Evolutionary conservation across 2,113 vertebrate genomes (phyloP).

Genomic region (Clarias gariepinus): DNA sequence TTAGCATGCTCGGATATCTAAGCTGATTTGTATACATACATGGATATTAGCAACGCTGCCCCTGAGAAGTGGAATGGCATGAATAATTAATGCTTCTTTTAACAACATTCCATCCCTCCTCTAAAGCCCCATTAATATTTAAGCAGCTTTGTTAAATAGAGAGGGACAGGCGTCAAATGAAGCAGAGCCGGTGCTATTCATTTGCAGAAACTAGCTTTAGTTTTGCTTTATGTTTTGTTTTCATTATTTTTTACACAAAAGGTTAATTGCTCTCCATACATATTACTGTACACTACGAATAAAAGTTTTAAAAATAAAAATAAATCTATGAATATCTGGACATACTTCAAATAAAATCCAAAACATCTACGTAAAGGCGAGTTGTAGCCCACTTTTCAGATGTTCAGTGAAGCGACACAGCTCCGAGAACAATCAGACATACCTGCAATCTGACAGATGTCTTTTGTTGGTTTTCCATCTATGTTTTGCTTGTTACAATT

Average conservation of each 20-base stretch:
- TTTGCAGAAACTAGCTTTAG: constrained; percentile 27
- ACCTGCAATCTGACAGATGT: neutral
- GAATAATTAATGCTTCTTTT: constrained; percentile 78
- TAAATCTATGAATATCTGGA: neutral
- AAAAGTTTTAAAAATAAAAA: neutral
- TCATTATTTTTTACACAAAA: neutral
- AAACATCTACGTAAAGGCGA: neutral
- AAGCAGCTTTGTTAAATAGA: constrained; percentile 69
- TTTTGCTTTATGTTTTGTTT: neutral
- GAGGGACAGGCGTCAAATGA: constrained; percentile 70
- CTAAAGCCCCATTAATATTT: constrained; percentile 71
- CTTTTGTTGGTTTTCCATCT: neutral
- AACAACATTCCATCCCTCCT: constrained; percentile 68
- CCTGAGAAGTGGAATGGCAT: constrained; percentile 64
- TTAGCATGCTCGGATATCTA: constrained; percentile 51
- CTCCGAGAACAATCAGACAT: neutral
- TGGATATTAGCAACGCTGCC: constrained; percentile 71
- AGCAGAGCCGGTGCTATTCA: constrained; percentile 14
- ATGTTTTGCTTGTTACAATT: neutral
- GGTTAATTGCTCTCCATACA: neutral
- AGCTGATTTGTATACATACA: constrained; percentile 76
- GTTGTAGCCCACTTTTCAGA: neutral
- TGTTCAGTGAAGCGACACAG: neutral
- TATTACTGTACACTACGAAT: no score
- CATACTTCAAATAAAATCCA: neutral